These are phyloP conservation scores for Monochamus alternatus DNA, from an alignment of 2,888 invertebrate genomes.

Conservation along the genomic window DNA sequence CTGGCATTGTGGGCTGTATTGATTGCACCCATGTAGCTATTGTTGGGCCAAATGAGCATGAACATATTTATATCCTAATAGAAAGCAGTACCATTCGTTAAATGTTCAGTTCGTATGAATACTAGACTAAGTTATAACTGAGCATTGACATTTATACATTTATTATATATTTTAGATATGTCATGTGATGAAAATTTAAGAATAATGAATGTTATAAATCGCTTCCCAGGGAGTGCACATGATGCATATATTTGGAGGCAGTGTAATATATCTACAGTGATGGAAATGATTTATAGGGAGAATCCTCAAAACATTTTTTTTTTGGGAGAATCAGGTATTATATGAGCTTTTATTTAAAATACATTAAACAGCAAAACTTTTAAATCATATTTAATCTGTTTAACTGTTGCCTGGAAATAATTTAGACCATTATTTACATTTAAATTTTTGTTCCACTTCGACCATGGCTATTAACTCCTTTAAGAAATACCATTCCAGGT, in stretches of 20 bases:
- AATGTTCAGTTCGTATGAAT: conserved; percentile 43
- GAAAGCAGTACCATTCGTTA: conserved; percentile 44
- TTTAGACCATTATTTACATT: not conserved
- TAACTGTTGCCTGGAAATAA: not conserved
- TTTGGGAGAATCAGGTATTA: conserved; percentile 27
- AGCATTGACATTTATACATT: too few relatives aligned
- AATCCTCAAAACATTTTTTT: conserved; percentile 19
- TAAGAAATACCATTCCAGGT: conserved; percentile 14
- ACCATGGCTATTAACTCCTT: conserved; percentile 42
- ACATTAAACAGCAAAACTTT: conserved; percentile 19
- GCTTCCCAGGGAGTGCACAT: conserved; percentile 39
- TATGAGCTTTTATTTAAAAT: not conserved
- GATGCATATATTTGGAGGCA: conserved; percentile 39
- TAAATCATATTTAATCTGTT: not conserved
- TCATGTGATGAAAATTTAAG: conserved; percentile 37
- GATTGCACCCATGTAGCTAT: conserved; percentile 23
- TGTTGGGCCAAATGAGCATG: conserved; percentile 24
- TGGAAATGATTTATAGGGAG: conserved; percentile 19
- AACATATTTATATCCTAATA: conserved; percentile 34
- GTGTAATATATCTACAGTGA: conserved; percentile 17
- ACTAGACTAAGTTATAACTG: too few relatives aligned
- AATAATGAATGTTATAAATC: conserved; percentile 31
- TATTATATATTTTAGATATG: conserved; percentile 33
- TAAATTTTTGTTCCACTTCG: conserved; percentile 23
- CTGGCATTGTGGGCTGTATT: conserved; percentile 37